Base-by-base conservation (phyloP, 2,797 vertebrate genomes). In the Fistularia tabacaria region DNA sequence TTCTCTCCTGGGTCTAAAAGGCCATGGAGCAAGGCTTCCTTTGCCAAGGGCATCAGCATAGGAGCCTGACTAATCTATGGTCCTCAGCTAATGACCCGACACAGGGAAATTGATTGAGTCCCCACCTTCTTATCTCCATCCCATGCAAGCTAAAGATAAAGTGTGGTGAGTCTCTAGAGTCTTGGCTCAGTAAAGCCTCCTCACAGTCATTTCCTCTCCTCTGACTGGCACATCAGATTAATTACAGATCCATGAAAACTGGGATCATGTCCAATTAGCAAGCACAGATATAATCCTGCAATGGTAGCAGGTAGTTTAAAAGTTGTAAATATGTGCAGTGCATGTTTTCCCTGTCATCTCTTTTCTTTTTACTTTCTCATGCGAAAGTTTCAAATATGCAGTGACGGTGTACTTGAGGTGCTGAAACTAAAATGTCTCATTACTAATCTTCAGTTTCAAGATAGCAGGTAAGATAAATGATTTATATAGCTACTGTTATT, bases 41-140 rank as follows among this genome's bases (percentile, higher is more conserved):
- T 40, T 66, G 72, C 67, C 68, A 84, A 80, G 71, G 81, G 65
- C 67, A 68, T 80, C 64, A 54, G 61, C 54, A 44, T 42, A 44
- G n/a, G 73, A 79, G 59, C 39, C 45, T 11, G 45, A 45, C 57
- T 66, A 55, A 76, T 72, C 79, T 66, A 57, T 68, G 68, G 63
- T 76, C 76, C 69, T 54, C 42, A 38, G 64, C 73, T 85, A 87
- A 86, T 84, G 74, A 88, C 76, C 72, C 76, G 73, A 58, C 14
- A 60, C 73, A 68, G 71, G 54, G 44, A 80, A 79, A 87, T 80
- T 77, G 74, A 88, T 87, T 86, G 69, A 72, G 79, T 74, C 71
- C 68, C 72, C 78, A 58, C 74, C 74, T 36, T 63, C 61, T 60
- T 71, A 67, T 79, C 71, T 59, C 54, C 51, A 52, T 67, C 50